These are phyloP conservation scores for Scophthalmus maximus DNA, from an alignment of 2,113 vertebrate species.

Conservation along the genomic window DNA sequence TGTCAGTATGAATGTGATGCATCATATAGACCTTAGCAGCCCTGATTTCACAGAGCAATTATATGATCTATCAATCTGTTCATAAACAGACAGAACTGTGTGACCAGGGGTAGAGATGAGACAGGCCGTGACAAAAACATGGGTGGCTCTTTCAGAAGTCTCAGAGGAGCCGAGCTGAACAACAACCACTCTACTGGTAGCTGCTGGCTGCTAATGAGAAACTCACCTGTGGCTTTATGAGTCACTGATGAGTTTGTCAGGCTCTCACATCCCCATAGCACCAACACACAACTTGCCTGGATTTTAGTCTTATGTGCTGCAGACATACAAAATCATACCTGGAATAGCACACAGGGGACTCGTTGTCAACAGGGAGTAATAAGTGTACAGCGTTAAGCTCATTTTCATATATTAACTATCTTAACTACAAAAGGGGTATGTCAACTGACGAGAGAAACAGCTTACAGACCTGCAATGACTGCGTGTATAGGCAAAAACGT, in stretches of 20 bases:
- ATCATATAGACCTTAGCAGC: neutral
- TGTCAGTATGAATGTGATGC: neutral
- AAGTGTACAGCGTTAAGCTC: too few species aligned
- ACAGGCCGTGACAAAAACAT: neutral
- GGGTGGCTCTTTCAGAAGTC: neutral
- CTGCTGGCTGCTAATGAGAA: slow-evolving; percentile 57
- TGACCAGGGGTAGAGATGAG: neutral
- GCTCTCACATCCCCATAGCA: slow-evolving; percentile 16
- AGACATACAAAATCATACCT: slow-evolving; percentile 28
- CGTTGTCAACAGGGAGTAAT: slow-evolving; percentile 47
- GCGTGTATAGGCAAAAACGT: neutral
- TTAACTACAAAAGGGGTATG: neutral
- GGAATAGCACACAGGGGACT: slow-evolving; percentile 1
- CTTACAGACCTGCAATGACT: neutral
- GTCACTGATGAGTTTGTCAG: slow-evolving; percentile 54
- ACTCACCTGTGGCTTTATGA: slow-evolving; percentile 57
- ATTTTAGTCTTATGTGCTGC: slow-evolving; percentile 15
- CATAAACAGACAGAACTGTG: slow-evolving; percentile 9
- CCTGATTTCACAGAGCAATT: slow-evolving; percentile 6
- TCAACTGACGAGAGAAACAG: neutral
- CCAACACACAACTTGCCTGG: slow-evolving; percentile 1
- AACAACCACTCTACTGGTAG: slow-evolving; percentile 22
- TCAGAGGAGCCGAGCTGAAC: slow-evolving; percentile 13
- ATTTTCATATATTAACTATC: slow-evolving; percentile 9
- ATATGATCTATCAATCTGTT: neutral